Evolutionary conservation across 2,113 vertebrate genomes (phyloP).

Genomic region (Gambusia holbrooki): DNA sequence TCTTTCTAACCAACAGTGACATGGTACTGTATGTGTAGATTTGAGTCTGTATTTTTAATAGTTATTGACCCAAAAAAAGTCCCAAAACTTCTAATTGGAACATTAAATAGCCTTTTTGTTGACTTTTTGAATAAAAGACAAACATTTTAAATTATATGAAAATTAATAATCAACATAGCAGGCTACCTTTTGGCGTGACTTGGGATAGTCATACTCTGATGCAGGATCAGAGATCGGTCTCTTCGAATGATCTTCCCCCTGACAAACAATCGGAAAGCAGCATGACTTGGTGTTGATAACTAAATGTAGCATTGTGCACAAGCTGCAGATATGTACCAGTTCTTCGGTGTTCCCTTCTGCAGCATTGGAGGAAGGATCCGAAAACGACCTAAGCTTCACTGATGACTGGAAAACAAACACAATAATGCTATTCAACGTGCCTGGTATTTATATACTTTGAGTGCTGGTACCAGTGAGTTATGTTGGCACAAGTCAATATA

Average conservation of each 20-base stretch:
- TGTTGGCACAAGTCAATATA: no score
- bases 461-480: no score
- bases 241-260: not conserved
- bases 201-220: constrained; percentile 53
- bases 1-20: not conserved
- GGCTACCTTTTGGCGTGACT: not conserved
- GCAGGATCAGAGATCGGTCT: constrained; percentile 48
- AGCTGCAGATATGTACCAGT: not conserved
- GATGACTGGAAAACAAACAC: constrained; percentile 8
- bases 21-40: no score
- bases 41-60: no score
- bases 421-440: no score
- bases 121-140: constrained; percentile 8
- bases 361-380: constrained; percentile 36
- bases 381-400: constrained; percentile 28
- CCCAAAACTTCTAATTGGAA: not conserved
- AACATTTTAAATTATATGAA: not conserved
- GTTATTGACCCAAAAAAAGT: no score
- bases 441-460: no score
- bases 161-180: not conserved
- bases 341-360: not conserved
- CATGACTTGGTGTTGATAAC: not conserved
- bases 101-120: not conserved
- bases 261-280: constrained; percentile 3
- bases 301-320: not conserved